Evolutionary conservation across 2,888 invertebrate genomes (phyloP).

Genomic region (Ectropis crepuscularia): DNA sequence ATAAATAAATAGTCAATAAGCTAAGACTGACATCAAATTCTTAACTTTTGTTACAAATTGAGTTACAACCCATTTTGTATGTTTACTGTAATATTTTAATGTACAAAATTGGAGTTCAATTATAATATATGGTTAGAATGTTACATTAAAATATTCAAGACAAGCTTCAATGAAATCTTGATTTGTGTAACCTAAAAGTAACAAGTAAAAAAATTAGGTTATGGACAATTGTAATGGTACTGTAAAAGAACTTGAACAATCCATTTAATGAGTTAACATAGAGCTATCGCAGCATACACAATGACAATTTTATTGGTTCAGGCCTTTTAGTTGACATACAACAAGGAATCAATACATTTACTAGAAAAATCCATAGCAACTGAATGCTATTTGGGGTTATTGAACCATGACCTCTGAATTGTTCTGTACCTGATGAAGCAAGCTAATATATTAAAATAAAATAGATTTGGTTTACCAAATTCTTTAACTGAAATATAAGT

Average conservation of each 20-base stretch:
- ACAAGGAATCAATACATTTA: constrained; percentile 18
- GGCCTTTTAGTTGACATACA: background rate
- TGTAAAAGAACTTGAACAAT: background rate
- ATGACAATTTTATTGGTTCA: background rate
- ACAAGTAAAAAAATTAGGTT: too few species aligned
- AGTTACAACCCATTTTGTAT: too few species aligned
- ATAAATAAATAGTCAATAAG: too few species aligned
- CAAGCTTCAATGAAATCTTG: too few species aligned
- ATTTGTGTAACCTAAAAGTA: too few species aligned
- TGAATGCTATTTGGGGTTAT: constrained; percentile 16
- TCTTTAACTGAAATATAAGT: background rate
- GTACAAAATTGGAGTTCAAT: too few species aligned
- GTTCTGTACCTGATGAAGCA: constrained; percentile 1
- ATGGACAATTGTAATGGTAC: too few species aligned
- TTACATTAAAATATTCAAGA: too few species aligned
- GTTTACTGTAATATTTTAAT: too few species aligned
- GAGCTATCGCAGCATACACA: background rate
- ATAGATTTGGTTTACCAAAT: background rate
- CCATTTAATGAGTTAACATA: background rate
- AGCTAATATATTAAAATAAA: background rate
- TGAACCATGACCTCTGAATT: constrained; percentile 21
- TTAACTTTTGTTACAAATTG: too few species aligned
- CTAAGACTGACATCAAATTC: too few species aligned
- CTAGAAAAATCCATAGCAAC: constrained; percentile 24
- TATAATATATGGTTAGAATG: too few species aligned